These are phyloP conservation scores for Salvelinus sp. DNA, from an alignment of 2,113 vertebrate genomes.

Conservation along the genomic window DNA sequence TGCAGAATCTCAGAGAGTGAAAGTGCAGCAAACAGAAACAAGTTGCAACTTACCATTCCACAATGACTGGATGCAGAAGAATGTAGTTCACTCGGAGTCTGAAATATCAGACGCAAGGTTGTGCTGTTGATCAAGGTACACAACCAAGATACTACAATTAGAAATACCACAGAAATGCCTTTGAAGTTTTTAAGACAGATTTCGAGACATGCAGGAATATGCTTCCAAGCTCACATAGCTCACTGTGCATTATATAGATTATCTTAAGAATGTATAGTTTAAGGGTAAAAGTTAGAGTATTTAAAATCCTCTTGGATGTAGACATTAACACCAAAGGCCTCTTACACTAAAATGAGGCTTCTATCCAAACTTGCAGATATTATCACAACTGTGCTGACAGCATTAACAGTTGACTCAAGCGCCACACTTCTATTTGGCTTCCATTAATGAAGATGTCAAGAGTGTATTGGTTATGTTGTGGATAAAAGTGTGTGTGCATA, in stretches of 20 bases:
- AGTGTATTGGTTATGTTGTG: background rate
- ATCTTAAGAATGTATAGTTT: background rate
- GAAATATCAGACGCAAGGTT: background rate
- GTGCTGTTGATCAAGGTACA: background rate
- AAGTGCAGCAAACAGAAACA: background rate
- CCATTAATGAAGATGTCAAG: background rate
- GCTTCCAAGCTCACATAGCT: background rate
- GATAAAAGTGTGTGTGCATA: slow-evolving; percentile 57
- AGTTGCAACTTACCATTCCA: background rate
- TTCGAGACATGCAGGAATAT: background rate
- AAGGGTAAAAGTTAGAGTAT: background rate
- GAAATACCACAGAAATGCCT: background rate
- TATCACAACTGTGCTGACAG: background rate
- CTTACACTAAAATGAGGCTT: background rate
- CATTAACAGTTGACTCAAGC: background rate
- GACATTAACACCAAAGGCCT: background rate
- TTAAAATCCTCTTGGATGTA: background rate
- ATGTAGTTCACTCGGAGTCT: background rate
- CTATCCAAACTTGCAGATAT: background rate
- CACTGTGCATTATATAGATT: background rate
- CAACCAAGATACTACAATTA: background rate
- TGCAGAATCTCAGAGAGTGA: background rate
- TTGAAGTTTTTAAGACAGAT: background rate
- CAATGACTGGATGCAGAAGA: too few species aligned
- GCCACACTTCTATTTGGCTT: background rate